Conservation (phyloP, 2,113 vertebrate genomes). For the Dasypus novemcinctus region DNA sequence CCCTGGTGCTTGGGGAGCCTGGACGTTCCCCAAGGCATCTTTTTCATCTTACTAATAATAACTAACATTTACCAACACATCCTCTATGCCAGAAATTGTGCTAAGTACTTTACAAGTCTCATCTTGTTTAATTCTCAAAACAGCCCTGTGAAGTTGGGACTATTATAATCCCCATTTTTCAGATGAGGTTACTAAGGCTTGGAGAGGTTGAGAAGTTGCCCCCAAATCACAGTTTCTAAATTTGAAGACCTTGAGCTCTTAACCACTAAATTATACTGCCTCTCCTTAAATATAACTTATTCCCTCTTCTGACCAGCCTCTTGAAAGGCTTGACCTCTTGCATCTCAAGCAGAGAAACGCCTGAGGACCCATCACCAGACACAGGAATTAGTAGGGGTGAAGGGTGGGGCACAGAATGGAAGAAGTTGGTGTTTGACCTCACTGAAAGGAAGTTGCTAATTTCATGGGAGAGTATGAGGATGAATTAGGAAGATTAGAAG, state of each 20-base stretch:
- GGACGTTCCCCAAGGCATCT: background rate
- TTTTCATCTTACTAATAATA: slow-evolving; percentile 10
- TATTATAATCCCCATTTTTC: background rate
- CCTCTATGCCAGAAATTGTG: background rate
- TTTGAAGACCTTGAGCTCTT: background rate
- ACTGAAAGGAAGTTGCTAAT: background rate
- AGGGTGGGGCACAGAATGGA: background rate
- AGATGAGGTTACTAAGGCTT: background rate
- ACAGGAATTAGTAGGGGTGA: background rate
- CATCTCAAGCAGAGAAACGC: background rate
- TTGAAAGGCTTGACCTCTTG: too few relatives aligned
- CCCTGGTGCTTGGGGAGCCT: background rate
- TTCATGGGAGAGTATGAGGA: background rate
- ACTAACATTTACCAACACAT: background rate
- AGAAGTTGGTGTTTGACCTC: background rate
- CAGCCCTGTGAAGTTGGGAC: background rate
- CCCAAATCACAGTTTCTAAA: background rate
- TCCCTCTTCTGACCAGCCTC: background rate
- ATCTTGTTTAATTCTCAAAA: background rate
- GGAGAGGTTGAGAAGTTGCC: background rate
- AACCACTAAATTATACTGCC: background rate
- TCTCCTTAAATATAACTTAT: background rate
- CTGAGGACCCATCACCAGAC: background rate
- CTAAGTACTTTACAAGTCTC: background rate
- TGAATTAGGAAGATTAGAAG: slow-evolving; percentile 32